Conservation (phyloP, 2,797 vertebrate genomes). For the Tympanoctomys barrerae region DNA sequence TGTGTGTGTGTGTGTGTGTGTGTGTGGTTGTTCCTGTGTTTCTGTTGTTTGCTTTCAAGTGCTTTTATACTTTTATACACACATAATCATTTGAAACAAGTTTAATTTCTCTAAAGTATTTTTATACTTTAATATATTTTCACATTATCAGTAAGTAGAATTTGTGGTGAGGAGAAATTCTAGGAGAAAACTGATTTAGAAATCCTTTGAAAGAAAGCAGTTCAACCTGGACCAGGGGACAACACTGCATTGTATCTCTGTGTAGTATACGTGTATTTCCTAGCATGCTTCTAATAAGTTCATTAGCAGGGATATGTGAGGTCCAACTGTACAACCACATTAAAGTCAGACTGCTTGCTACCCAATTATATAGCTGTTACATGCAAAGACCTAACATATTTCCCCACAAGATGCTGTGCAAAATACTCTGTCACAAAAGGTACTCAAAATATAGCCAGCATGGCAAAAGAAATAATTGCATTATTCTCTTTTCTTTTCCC, state of each 20-base stretch:
- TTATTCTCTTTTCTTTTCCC: not conserved
- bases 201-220: slow-evolving; percentile 39
- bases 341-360: not conserved
- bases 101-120: slow-evolving; percentile 15
- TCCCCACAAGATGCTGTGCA: slow-evolving; percentile 11
- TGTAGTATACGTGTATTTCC: not conserved
- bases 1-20: too few species aligned
- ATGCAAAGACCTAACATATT: not conserved
- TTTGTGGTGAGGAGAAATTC: not conserved
- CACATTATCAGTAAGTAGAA: not conserved
- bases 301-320: not conserved
- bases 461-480: not conserved
- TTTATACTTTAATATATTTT: slow-evolving; percentile 28
- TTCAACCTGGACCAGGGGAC: not conserved
- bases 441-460: not conserved
- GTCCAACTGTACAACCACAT: not conserved
- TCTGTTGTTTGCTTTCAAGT: not conserved
- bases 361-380: not conserved
- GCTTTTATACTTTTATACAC: not conserved
- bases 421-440: not conserved
- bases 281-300: not conserved
- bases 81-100: slow-evolving; percentile 27
- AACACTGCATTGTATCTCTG: not conserved
- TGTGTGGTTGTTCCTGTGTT: not conserved
- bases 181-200: not conserved